Evolutionary conservation across 1,140 invertebrate species (phyloP).

Genomic region (Leucophenga varia): DNA sequence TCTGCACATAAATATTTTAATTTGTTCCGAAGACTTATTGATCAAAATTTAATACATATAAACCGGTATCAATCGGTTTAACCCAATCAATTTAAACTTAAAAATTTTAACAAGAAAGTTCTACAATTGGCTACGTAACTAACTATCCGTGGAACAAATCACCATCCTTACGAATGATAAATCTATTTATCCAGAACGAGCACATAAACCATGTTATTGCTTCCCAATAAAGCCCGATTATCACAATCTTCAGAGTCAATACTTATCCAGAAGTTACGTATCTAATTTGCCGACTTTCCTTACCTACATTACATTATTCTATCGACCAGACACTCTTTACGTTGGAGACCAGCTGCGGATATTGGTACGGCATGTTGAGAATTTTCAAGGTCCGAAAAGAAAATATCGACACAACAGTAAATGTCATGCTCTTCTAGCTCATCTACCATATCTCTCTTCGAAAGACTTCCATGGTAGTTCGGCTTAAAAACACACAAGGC

Average conservation of each 20-base stretch:
- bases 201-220: slow-evolving; percentile 16
- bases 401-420: slow-evolving; percentile 30
- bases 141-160: slow-evolving; percentile 34
- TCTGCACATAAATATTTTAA: too few relatives aligned
- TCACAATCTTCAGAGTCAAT: slow-evolving; percentile 57
- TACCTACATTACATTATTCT: slow-evolving; percentile 78
- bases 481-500: too few relatives aligned
- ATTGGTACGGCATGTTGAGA: slow-evolving; percentile 37
- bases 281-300: slow-evolving; percentile 80
- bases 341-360: slow-evolving; percentile 78
- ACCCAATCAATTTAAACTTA: too few relatives aligned
- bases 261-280: slow-evolving; percentile 76
- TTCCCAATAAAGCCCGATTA: slow-evolving; percentile 16
- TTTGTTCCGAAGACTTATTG: too few relatives aligned
- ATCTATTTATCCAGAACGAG: slow-evolving; percentile 59
- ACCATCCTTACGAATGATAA: slow-evolving; percentile 33
- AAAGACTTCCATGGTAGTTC: slow-evolving; percentile 30
- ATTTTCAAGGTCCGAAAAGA: slow-evolving; percentile 23
- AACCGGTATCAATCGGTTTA: slow-evolving; percentile 10
- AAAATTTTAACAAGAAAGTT: slow-evolving; percentile 14
- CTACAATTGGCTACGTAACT: slow-evolving; percentile 29
- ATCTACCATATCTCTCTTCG: slow-evolving; percentile 23
- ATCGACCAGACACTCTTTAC: slow-evolving; percentile 85
- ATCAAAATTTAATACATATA: too few relatives aligned
- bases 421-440: slow-evolving; percentile 22